Evolutionary conservation across 2,797 vertebrate genomes (phyloP).

Genomic region (Tapera naevia): DNA sequence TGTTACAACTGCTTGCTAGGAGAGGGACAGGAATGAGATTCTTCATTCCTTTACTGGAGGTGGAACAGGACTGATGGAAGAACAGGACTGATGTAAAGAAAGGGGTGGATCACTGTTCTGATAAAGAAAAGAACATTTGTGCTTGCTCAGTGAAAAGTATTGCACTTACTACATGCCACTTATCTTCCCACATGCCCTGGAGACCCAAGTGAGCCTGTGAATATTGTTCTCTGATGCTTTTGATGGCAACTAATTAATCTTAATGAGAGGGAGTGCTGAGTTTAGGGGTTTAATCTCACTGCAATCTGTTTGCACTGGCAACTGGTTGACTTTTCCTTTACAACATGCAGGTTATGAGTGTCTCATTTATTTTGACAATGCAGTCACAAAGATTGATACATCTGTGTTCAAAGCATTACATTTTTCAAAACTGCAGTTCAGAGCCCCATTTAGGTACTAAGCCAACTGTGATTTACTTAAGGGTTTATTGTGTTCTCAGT

Average conservation of each 20-base stretch:
- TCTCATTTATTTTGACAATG: not conserved
- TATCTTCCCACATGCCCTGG: not conserved
- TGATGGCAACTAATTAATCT: constrained; percentile 23
- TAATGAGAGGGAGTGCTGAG: constrained; percentile 7
- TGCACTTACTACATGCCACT: not conserved
- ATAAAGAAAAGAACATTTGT: not conserved
- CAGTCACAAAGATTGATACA: not conserved
- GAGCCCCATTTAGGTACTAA: not conserved
- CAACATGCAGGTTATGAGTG: not conserved
- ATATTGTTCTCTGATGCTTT: constrained; percentile 26
- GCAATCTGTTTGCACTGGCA: constrained; percentile 33
- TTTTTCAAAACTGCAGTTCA: not conserved
- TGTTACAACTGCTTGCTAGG: not conserved
- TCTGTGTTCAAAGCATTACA: not conserved
- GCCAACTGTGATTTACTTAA: not conserved
- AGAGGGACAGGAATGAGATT: not conserved
- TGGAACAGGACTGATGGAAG: not conserved
- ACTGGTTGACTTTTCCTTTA: not conserved
- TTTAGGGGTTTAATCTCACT: constrained; percentile 20
- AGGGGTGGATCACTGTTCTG: not conserved
- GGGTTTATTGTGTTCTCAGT: not conserved
- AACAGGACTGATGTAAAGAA: not conserved
- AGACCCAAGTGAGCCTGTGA: constrained; percentile 13
- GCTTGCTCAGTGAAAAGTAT: constrained; percentile 10
- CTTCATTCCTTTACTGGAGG: not conserved